Percentiles rank a stretch among this genome's conserved stretches.
These are phyloP conservation scores for Corynorhinus townsendii DNA, from an alignment of 2,113 vertebrate species.

Conservation along the genomic window DNA sequence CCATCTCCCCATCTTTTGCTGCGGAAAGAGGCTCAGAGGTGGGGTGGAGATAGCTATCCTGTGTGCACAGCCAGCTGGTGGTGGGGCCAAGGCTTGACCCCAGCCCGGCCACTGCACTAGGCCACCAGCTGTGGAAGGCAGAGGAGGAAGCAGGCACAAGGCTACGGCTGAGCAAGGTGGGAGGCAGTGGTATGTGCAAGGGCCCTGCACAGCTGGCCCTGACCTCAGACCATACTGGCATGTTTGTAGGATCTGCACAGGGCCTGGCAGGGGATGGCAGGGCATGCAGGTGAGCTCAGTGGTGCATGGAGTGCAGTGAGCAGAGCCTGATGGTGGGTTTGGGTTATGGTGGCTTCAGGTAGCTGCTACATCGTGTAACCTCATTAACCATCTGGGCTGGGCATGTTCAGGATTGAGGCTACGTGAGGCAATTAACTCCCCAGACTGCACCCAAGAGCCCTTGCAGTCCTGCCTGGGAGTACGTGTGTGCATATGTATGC, in stretches of 20 bases:
- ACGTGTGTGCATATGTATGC: background rate
- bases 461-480: background rate
- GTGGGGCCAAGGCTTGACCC: background rate
- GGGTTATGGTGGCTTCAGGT: background rate
- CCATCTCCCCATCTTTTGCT: fast-evolving
- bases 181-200: fast-evolving
- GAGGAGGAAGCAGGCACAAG: too few relatives aligned
- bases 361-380: background rate
- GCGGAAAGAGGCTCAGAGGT: background rate
- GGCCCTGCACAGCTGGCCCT: fast-evolving
- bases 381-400: background rate
- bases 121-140: background rate
- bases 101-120: fast-evolving
- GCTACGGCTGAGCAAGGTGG: fast-evolving
- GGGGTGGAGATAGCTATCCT: fast-evolving
- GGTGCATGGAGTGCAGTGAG: background rate
- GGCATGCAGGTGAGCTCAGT: constrained; percentile 46
- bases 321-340: background rate
- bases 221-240: background rate
- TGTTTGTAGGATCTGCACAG: background rate
- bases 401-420: background rate
- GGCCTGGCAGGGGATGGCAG: background rate
- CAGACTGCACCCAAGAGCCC: fast-evolving
- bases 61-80: background rate
- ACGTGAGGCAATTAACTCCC: background rate